Base-by-base conservation (phyloP, 2,797 vertebrate genomes). In the Epinephelus awoara region DNA sequence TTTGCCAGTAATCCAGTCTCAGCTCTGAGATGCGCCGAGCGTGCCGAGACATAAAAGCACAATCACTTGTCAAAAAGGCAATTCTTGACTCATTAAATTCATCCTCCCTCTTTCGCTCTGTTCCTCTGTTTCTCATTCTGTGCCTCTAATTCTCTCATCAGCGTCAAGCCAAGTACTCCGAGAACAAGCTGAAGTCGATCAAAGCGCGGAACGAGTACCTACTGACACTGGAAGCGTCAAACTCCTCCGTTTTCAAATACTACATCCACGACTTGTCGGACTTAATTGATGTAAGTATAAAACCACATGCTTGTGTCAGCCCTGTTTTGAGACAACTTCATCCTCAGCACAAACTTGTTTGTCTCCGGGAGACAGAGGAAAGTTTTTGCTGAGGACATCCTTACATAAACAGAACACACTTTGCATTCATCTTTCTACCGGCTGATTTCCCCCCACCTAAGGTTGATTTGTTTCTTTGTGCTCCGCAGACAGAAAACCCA, bases 151-250 rank as follows among this genome's bases (percentile, higher is more conserved):
- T 89, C 82, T 91, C 85, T 94, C 89, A 78, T 91, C 89, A 96
- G 98, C 97, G 98, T 84, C 98, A 99, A 95, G 98, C 98, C 87
- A 99, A 99, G 91, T 99, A 99, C 84, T 99, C 97, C 0, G 98
- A 99, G 93, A 99, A 99, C 95, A 99, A 99, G 93, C 95, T 99
- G 92, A 99, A 99, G 92, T 99, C 98, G 4, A 98, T 99, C 95
- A 99, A 99, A 95, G 97, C 98, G 0, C 95, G 98, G 65, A 99
- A 99, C 67, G 98, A 99, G 83, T 99, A 99, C 93, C 96, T 99
- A 65, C 96, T 99, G 89, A 99, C 98, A 17, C 96, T 99, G 70
- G 98, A 99, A 95, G 98, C 98, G 25, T 96, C 97, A 54, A 99
- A 99, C 86, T 96, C 97, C 72, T 98, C 98, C 0, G 96, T 99